Conservation (phyloP, 2,113 vertebrate species). For the Spilogale gracilis region DNA sequence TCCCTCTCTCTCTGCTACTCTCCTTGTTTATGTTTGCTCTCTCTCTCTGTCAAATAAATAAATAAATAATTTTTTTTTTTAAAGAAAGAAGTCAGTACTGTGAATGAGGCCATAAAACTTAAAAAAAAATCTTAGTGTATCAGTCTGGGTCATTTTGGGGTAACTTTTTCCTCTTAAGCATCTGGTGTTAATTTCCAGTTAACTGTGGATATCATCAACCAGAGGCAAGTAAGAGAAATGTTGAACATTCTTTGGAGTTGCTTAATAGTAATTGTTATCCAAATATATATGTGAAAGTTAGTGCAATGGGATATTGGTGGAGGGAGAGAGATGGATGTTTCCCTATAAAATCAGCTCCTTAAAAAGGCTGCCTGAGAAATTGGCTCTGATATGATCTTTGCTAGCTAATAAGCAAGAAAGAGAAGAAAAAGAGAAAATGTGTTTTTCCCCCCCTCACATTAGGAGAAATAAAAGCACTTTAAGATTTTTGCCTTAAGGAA, state of each 20-base stretch:
- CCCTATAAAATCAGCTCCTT: not conserved
- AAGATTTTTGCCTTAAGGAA: conserved; percentile 17
- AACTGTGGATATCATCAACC: not conserved
- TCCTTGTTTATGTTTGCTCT: too few relatives aligned
- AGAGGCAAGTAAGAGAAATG: not conserved
- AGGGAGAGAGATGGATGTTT: not conserved
- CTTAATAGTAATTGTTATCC: not conserved
- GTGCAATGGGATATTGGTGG: not conserved
- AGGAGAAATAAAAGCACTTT: conserved; percentile 27
- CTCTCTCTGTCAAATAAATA: too few relatives aligned
- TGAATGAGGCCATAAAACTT: not conserved
- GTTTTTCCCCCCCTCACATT: not conserved
- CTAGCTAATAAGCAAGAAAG: conserved; percentile 11
- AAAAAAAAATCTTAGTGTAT: not conserved
- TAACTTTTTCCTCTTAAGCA: not conserved
- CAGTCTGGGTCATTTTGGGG: not conserved
- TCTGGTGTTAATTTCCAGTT: not conserved
- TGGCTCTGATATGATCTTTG: not conserved
- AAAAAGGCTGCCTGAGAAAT: not conserved
- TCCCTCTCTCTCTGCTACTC: too few relatives aligned
- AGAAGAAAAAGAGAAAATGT: not conserved
- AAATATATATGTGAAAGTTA: not conserved
- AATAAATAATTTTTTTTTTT: too few relatives aligned
- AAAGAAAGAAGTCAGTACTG: too few relatives aligned
- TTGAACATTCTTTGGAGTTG: not conserved